A percentile compares a stretch with the other conserved stretches of the same genome.
Conservation (phyloP, 1,140 invertebrate species). For the Dufourea novaeangliae region DNA sequence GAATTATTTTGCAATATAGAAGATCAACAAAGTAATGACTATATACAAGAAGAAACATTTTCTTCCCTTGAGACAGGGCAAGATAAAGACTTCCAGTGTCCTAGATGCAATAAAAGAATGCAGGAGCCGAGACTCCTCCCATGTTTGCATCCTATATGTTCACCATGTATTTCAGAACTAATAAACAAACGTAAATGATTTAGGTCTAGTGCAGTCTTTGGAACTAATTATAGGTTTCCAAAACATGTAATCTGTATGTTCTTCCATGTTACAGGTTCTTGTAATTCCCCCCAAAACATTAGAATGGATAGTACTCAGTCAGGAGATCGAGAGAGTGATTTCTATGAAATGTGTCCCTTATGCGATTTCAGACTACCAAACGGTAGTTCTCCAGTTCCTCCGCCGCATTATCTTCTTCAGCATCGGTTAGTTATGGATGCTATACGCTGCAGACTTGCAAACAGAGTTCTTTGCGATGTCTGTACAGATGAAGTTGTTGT, state of each 20-base stretch:
- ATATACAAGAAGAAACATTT: slow-evolving; percentile 1
- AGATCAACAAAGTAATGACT: not conserved
- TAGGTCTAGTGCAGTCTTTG: too few species aligned
- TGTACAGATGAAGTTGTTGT: slow-evolving; percentile 74
- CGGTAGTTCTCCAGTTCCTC: slow-evolving; percentile 59
- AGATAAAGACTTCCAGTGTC: slow-evolving; percentile 72
- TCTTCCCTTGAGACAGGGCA: slow-evolving; percentile 14
- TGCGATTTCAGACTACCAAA: slow-evolving; percentile 74
- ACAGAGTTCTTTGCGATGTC: slow-evolving; percentile 73
- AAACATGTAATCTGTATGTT: not conserved
- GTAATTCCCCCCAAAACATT: slow-evolving; percentile 13
- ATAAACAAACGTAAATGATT: slow-evolving; percentile 60
- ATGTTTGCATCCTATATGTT: slow-evolving; percentile 77
- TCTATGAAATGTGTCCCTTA: slow-evolving; percentile 71
- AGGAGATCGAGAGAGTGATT: not conserved
- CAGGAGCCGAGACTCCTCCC: slow-evolving; percentile 76
- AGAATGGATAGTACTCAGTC: slow-evolving; percentile 4
- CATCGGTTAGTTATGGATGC: slow-evolving; percentile 74
- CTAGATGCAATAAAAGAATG: slow-evolving; percentile 74
- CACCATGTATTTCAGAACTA: slow-evolving; percentile 71
- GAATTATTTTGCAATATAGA: slow-evolving; percentile 11
- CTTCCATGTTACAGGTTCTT: slow-evolving; percentile 14
- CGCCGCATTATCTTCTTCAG: slow-evolving; percentile 77
- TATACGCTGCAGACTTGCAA: slow-evolving; percentile 69
- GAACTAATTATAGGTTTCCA: slow-evolving; percentile 5